A percentile compares a stretch with the other conserved stretches of the same genome.
These are phyloP conservation scores for Lordiphosa stackelbergi DNA, from an alignment of 1,140 invertebrate genomes.

Conservation along the genomic window DNA sequence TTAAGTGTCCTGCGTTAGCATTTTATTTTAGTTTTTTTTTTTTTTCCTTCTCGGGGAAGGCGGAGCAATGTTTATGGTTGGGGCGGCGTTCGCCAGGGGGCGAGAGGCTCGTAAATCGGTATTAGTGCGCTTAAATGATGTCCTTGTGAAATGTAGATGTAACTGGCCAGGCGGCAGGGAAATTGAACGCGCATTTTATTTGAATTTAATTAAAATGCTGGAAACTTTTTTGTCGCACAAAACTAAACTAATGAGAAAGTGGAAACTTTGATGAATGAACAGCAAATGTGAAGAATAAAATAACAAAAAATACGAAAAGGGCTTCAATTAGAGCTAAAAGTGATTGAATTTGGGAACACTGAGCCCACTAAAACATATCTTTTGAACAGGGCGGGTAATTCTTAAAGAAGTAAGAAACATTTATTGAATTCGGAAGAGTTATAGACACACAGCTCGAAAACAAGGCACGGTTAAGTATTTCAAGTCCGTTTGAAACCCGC, in stretches of 20 bases:
- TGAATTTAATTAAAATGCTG: conserved; percentile 58
- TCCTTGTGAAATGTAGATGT: conserved; percentile 23
- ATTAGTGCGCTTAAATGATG: conserved; percentile 54
- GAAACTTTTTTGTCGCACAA: conserved; percentile 20
- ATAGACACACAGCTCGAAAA: too few relatives aligned
- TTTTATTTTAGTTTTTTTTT: conserved; percentile 59
- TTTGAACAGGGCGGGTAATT: too few relatives aligned
- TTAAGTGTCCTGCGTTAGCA: conserved; percentile 54
- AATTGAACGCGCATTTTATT: conserved; percentile 45
- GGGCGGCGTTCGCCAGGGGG: conserved; percentile 37
- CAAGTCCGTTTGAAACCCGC: too few relatives aligned
- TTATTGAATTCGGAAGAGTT: too few relatives aligned
- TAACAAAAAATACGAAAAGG: too few relatives aligned
- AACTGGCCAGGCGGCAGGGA: conserved; percentile 18
- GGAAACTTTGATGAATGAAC: too few relatives aligned
- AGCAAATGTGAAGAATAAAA: too few relatives aligned
- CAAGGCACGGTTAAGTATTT: too few relatives aligned
- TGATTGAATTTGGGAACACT: too few relatives aligned
- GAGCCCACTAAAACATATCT: too few relatives aligned
- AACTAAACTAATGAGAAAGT: conserved; percentile 5
- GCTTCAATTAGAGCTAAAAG: too few relatives aligned
- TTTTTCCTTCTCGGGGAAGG: conserved; percentile 11
- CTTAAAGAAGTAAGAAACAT: too few relatives aligned
- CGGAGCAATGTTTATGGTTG: conserved; percentile 32
- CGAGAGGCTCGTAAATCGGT: conserved; percentile 51